These are phyloP conservation scores for Nemotelus nigrinus DNA, from an alignment of 2,888 invertebrate species.

Conservation along the genomic window DNA sequence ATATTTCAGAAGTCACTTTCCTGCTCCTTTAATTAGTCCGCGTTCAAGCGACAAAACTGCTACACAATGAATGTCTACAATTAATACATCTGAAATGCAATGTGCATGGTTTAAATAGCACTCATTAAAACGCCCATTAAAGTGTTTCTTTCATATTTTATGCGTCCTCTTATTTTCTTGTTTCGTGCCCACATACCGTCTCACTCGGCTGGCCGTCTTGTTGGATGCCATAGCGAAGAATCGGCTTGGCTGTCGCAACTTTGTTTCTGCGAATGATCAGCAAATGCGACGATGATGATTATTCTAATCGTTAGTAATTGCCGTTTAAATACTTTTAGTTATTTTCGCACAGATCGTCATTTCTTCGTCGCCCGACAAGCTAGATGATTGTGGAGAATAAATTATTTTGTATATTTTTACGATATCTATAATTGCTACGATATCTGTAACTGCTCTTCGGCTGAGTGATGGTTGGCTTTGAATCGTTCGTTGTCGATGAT, in stretches of 20 bases:
- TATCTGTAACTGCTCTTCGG: too few relatives aligned
- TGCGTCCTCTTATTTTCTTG: not conserved
- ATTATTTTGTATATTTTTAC: too few relatives aligned
- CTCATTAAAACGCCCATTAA: not conserved
- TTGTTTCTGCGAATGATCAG: not conserved
- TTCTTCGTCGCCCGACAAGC: constrained; percentile 12
- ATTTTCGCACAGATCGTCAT: constrained; percentile 8
- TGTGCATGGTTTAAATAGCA: not conserved
- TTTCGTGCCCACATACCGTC: not conserved
- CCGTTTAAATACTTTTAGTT: constrained; percentile 17
- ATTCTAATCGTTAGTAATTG: constrained; percentile 26
- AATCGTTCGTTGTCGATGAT: too few relatives aligned
- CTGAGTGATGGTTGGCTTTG: too few relatives aligned
- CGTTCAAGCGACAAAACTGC: too few relatives aligned
- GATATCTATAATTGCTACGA: too few relatives aligned
- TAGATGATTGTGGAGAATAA: too few relatives aligned
- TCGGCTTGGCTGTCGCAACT: not conserved
- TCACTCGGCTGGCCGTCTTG: not conserved
- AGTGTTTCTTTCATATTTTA: not conserved
- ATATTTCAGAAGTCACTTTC: too few relatives aligned
- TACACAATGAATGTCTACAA: not conserved
- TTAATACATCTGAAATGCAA: not conserved
- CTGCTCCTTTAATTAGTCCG: too few relatives aligned
- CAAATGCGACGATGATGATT: constrained; percentile 12
- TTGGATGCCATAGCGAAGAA: not conserved